phyloP scores from a whole-genome alignment of 2,797 vertebrate species.

The Poeciliopsis gracilis region DNA sequence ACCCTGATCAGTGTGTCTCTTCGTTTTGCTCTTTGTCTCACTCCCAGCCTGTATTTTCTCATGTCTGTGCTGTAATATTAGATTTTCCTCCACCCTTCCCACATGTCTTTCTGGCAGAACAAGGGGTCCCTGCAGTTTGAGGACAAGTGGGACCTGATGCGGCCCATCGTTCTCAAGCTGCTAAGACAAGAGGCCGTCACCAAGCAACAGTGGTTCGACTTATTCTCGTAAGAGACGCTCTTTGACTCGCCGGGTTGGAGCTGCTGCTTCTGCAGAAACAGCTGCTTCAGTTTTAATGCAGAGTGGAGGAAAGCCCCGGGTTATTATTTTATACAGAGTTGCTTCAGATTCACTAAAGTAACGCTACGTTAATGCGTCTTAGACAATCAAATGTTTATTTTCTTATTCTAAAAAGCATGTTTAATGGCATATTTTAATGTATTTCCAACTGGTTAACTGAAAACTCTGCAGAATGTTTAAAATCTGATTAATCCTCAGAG shows the following conservation, averaged over 20 bases:
- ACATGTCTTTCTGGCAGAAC: slow-evolving; percentile 81
- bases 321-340: background rate
- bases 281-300: background rate
- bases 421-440: no score
- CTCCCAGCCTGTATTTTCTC: slow-evolving; percentile 3
- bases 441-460: no score
- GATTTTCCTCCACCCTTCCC: slow-evolving; percentile 11
- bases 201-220: slow-evolving; percentile 98
- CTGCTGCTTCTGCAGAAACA: slow-evolving; percentile 8
- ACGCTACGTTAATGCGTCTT: no score
- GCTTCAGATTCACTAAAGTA: no score
- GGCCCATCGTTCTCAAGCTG: slow-evolving; percentile 96
- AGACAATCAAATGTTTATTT: no score
- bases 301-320: background rate
- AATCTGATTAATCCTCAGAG: no score
- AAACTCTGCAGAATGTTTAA: no score
- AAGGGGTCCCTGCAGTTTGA: slow-evolving; percentile 99
- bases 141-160: slow-evolving; percentile 99
- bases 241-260: background rate
- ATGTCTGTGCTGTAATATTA: background rate
- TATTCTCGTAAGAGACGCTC: slow-evolving; percentile 91
- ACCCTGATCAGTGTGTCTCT: background rate
- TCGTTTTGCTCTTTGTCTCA: background rate
- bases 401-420: no score
- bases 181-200: slow-evolving; percentile 97